Evolutionary conservation across 2,888 invertebrate species (phyloP).

Genomic region (Colostygia pectinataria): DNA sequence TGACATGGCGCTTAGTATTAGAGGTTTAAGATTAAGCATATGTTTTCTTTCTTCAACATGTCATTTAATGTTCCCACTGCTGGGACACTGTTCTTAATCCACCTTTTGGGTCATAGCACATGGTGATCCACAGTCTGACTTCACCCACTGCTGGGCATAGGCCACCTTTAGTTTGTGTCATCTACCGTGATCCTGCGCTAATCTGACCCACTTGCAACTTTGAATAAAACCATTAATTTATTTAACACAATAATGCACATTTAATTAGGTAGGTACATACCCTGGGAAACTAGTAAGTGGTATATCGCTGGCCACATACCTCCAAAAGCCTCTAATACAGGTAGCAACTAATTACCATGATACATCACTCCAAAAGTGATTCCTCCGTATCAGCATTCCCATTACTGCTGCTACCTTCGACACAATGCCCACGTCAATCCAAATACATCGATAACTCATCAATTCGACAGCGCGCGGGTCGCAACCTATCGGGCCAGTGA

Average conservation of each 20-base stretch:
- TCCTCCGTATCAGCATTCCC: constrained; percentile 17
- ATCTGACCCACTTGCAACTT: no score
- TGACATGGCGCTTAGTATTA: background rate
- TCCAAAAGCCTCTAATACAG: background rate
- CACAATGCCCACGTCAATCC: constrained; percentile 31
- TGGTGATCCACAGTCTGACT: no score
- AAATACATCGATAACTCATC: constrained; percentile 31
- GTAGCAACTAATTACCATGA: constrained; percentile 14
- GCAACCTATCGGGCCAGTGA: constrained; percentile 35
- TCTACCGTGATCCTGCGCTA: no score
- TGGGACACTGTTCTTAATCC: no score
- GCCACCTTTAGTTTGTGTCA: no score
- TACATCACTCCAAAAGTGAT: constrained; percentile 17
- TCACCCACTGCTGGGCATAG: no score
- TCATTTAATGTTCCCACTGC: no score
- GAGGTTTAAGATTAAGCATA: no score
- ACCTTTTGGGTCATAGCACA: no score
- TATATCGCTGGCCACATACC: background rate
- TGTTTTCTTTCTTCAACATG: no score
- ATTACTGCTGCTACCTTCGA: constrained; percentile 23
- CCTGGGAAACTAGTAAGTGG: background rate
- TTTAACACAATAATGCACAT: no score
- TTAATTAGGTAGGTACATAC: background rate
- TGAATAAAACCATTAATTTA: no score
- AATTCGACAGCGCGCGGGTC: constrained; percentile 25